Evolutionary conservation across 2,888 invertebrate genomes (phyloP).

Genomic region (Netelia melanura): DNA sequence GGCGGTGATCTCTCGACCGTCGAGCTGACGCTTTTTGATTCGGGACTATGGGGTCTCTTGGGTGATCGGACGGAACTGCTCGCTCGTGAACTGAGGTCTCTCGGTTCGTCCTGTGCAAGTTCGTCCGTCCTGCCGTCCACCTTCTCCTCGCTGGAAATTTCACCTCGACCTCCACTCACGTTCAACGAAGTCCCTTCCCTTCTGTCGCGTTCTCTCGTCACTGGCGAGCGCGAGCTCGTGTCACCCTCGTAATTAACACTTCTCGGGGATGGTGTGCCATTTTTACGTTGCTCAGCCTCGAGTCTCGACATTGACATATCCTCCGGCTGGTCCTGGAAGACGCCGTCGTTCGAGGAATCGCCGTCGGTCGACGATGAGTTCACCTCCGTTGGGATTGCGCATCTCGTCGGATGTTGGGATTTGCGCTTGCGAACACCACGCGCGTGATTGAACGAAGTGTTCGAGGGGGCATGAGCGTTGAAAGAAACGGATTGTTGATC

Average conservation of each 20-base stretch:
- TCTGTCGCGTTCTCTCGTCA: slow-evolving; percentile 59
- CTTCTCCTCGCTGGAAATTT: slow-evolving; percentile 56
- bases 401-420: slow-evolving; percentile 94
- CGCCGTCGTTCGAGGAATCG: slow-evolving; percentile 87
- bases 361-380: slow-evolving; percentile 88
- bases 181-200: slow-evolving; percentile 48
- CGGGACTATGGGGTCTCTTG: slow-evolving; percentile 68
- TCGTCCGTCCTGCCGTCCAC: slow-evolving; percentile 65
- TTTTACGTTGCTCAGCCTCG: slow-evolving; percentile 79
- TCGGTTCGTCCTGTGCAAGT: slow-evolving; percentile 79
- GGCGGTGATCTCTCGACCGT: slow-evolving; percentile 48
- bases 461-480: slow-evolving; percentile 76
- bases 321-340: slow-evolving; percentile 84
- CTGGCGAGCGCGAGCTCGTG: slow-evolving; percentile 76
- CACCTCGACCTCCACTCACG: slow-evolving; percentile 76
- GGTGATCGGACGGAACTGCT: slow-evolving; percentile 78
- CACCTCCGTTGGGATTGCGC: slow-evolving; percentile 87
- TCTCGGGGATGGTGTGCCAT: slow-evolving; percentile 76
- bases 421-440: slow-evolving; percentile 91
- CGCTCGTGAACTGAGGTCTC: slow-evolving; percentile 82
- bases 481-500: slow-evolving; percentile 78
- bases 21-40: slow-evolving; percentile 53
- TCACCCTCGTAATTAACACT: slow-evolving; percentile 72
- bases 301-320: slow-evolving; percentile 84
- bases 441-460: slow-evolving; percentile 76